phyloP scores from a whole-genome alignment of 2,113 vertebrate species.

The Neomonachus schauinslandi region DNA sequence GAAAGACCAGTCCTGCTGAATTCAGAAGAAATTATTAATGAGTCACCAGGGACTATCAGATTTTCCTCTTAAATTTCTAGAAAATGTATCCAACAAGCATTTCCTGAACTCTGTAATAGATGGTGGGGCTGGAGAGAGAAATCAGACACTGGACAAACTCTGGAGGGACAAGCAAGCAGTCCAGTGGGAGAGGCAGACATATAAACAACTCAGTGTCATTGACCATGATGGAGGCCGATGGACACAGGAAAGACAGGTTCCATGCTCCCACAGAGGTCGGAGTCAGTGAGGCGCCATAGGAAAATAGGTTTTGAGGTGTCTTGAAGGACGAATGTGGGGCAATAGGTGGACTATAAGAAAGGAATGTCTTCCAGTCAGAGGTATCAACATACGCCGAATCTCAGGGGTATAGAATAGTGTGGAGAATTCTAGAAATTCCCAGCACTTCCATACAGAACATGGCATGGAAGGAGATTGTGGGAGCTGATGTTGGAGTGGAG shows the following conservation, averaged over 20 bases:
- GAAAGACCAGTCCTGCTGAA: not conserved
- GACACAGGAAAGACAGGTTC: not conserved
- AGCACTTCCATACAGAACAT: not conserved
- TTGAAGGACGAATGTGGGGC: not conserved
- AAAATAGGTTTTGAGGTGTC: not conserved
- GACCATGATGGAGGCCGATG: not conserved
- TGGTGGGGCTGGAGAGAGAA: not conserved
- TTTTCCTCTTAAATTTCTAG: not conserved
- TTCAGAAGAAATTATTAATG: not conserved
- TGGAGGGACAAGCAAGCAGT: accelerated
- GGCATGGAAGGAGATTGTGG: not conserved
- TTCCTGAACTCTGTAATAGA: not conserved
- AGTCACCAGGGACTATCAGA: not conserved
- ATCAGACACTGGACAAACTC: not conserved
- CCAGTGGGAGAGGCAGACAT: not conserved
- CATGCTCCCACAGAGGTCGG: accelerated
- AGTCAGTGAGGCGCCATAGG: accelerated
- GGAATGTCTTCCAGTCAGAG: not conserved
- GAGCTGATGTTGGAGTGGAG: not conserved
- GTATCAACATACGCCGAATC: accelerated
- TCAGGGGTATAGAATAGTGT: not conserved
- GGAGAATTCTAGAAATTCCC: not conserved
- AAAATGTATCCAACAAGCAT: not conserved
- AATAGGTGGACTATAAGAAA: not conserved
- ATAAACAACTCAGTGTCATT: not conserved